Conservation (phyloP, 2,888 invertebrate species). For the Dasypogon diadema region DNA sequence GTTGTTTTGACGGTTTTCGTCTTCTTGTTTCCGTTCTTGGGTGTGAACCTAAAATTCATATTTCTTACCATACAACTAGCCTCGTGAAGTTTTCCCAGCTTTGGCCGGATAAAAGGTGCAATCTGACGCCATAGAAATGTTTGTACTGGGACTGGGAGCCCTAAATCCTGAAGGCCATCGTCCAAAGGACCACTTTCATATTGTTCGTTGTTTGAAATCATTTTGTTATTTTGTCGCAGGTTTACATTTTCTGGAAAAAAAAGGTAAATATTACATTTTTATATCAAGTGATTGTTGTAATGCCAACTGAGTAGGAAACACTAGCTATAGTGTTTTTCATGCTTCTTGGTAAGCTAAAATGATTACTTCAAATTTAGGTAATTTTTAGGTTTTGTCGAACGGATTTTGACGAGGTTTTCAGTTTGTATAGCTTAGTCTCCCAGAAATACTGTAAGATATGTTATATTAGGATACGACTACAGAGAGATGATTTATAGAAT, state of each 20-base stretch:
- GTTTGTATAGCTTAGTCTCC: too few relatives aligned
- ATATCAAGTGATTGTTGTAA: too few relatives aligned
- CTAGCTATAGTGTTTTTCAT: too few relatives aligned
- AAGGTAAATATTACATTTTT: too few relatives aligned
- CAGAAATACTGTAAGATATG: too few relatives aligned
- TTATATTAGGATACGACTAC: too few relatives aligned
- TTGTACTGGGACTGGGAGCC: slow-evolving; percentile 94
- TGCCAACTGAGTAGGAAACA: too few relatives aligned
- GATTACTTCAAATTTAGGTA: too few relatives aligned
- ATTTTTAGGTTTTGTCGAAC: too few relatives aligned
- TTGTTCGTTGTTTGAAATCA: slow-evolving; percentile 48
- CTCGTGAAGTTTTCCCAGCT: slow-evolving; percentile 96
- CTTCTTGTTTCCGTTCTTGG: not conserved
- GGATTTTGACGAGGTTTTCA: too few relatives aligned
- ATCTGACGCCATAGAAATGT: slow-evolving; percentile 98
- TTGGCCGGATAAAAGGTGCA: slow-evolving; percentile 95
- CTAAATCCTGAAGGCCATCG: slow-evolving; percentile 78
- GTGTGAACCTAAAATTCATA: not conserved
- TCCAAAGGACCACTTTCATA: slow-evolving; percentile 67
- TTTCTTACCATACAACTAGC: slow-evolving; percentile 94
- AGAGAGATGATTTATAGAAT: too few relatives aligned
- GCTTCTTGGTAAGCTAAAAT: too few relatives aligned
- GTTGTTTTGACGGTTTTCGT: not conserved
- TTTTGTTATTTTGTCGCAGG: not conserved
- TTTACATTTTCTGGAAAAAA: slow-evolving; percentile 28